Percentiles rank a stretch among this genome's conserved stretches.
Conservation (phyloP, 92 coral and sea anemone genomes). For the Phymanthus crucifer region DNA sequence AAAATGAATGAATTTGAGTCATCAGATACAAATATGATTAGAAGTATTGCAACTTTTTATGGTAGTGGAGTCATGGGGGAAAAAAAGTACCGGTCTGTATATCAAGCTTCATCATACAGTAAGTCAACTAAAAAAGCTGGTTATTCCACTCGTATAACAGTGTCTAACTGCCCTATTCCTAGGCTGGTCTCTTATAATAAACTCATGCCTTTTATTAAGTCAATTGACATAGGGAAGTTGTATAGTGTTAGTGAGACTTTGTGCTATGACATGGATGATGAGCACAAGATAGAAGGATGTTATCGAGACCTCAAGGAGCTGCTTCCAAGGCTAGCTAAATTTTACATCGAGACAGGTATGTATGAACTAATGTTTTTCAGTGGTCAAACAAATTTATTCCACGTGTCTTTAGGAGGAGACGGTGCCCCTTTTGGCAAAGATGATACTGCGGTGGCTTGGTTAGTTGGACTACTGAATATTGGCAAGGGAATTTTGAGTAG, state of each 20-base stretch:
- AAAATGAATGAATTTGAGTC: background rate
- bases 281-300: slow-evolving; percentile 42
- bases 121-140: background rate
- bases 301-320: slow-evolving; percentile 41
- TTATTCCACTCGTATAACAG: background rate
- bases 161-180: slow-evolving; percentile 7
- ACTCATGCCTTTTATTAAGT: background rate
- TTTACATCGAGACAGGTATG: slow-evolving; percentile 32
- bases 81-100: slow-evolving; percentile 2
- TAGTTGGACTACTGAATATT: slow-evolving; percentile 48
- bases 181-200: background rate
- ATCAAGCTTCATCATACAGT: background rate
- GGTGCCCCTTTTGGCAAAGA: slow-evolving; percentile 68
- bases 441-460: slow-evolving; percentile 56
- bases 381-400: slow-evolving; percentile 34
- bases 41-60: no score
- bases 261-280: slow-evolving; percentile 35
- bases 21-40: background rate
- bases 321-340: slow-evolving; percentile 38
- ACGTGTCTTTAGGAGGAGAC: slow-evolving; percentile 49
- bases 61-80: background rate
- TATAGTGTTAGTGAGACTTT: slow-evolving; percentile 43
- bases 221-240: no score
- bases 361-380: slow-evolving; percentile 42
- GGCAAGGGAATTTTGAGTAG: slow-evolving; percentile 54